Evolutionary conservation across 2,888 invertebrate species (phyloP).

Genomic region (Entomobrya multifasciata): DNA sequence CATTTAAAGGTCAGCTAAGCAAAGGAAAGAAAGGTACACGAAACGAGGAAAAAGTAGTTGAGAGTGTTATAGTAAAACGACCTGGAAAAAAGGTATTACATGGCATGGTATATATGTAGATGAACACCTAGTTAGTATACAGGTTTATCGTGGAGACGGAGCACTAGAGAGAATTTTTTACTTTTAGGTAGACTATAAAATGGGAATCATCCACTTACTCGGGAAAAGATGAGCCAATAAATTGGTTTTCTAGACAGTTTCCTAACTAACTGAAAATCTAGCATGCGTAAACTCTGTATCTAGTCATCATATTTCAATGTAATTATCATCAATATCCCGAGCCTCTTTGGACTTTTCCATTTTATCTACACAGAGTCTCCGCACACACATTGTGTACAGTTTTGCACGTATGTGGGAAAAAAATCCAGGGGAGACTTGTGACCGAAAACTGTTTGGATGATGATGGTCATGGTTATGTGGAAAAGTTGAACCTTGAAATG

Average conservation of each 20-base stretch:
- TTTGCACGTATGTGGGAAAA: background rate
- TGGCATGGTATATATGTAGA: background rate
- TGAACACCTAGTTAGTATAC: background rate
- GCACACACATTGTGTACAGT: background rate
- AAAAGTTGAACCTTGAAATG: background rate
- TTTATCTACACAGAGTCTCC: background rate
- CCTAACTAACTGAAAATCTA: constrained; percentile 74
- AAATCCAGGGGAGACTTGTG: constrained; percentile 16
- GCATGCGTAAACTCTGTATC: constrained; percentile 74
- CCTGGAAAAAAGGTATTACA: background rate
- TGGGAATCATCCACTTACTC: constrained; percentile 71
- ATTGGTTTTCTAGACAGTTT: constrained; percentile 71
- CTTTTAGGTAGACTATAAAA: constrained; percentile 50
- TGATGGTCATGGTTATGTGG: background rate
- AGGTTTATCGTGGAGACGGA: background rate
- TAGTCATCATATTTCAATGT: constrained; percentile 74
- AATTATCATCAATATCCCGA: constrained; percentile 72
- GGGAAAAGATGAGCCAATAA: constrained; percentile 74
- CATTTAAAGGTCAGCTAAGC: constrained; percentile 65
- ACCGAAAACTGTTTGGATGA: constrained; percentile 40
- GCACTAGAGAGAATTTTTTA: background rate
- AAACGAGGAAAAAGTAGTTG: constrained; percentile 4
- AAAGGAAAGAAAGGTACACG: background rate
- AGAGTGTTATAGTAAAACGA: background rate
- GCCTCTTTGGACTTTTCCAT: constrained; percentile 21